Conservation (phyloP, 2,888 invertebrate genomes). For the Scrobipalpa costella region DNA sequence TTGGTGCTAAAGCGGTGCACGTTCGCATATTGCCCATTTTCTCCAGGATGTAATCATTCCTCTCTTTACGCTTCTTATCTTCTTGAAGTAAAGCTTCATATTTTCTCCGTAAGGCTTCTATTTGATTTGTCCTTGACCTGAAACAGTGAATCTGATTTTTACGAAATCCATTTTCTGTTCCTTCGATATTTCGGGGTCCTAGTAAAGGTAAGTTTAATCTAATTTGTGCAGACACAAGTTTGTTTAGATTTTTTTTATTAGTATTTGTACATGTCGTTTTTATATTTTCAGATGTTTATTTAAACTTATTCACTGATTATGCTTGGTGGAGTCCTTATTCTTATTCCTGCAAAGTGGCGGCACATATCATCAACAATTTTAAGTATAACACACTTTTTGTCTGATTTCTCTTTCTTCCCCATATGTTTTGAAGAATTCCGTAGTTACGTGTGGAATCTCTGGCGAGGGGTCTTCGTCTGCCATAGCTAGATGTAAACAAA, state of each 20-base stretch:
- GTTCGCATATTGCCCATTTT: slow-evolving; percentile 70
- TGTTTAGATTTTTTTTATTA: too few species aligned
- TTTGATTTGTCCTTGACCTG: slow-evolving; percentile 65
- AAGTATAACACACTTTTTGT: slow-evolving; percentile 58
- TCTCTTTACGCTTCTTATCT: slow-evolving; percentile 70
- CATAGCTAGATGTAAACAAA: slow-evolving; percentile 62
- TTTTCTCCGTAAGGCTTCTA: slow-evolving; percentile 65
- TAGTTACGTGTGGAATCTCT: slow-evolving; percentile 44
- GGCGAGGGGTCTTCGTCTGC: slow-evolving; percentile 36
- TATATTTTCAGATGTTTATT: too few species aligned
- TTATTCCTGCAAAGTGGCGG: too few species aligned
- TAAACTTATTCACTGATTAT: too few species aligned
- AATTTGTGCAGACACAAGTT: too few species aligned
- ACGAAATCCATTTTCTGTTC: not conserved
- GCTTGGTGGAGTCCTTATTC: too few species aligned
- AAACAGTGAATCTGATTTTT: slow-evolving; percentile 33
- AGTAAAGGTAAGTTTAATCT: too few species aligned
- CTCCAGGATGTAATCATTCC: slow-evolving; percentile 71
- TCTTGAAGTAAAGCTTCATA: slow-evolving; percentile 73
- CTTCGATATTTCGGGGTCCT: too few species aligned
- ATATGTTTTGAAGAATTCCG: slow-evolving; percentile 49
- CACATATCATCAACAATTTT: not conserved
- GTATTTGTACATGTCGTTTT: too few species aligned
- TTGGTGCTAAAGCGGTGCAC: slow-evolving; percentile 48
- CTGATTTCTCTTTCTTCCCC: slow-evolving; percentile 27